Conservation (phyloP, 2,888 invertebrate genomes). For the Pristionchus fissidentatus region DNA sequence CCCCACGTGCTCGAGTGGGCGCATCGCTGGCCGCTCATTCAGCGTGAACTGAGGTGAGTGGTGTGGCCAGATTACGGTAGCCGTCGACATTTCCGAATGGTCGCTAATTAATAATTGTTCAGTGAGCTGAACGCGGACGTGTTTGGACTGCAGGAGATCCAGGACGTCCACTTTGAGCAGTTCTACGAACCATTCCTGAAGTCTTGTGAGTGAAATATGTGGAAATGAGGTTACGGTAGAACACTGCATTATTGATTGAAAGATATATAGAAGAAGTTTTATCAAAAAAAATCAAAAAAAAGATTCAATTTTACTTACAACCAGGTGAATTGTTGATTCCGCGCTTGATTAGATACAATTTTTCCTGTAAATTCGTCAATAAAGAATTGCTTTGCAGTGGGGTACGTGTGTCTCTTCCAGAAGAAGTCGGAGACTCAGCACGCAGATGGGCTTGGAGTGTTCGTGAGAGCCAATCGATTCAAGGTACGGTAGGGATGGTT, state of each 20-base stretch:
- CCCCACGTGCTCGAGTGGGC: slow-evolving; percentile 59
- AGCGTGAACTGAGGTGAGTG: slow-evolving; percentile 57
- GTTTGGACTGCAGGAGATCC: slow-evolving; percentile 73
- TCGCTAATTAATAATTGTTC: neutral
- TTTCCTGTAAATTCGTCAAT: neutral
- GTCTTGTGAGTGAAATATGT: slow-evolving; percentile 7
- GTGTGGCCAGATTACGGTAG: slow-evolving; percentile 21
- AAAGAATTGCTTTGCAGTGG: slow-evolving; percentile 73
- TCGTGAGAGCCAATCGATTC: slow-evolving; percentile 37
- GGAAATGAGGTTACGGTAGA: neutral
- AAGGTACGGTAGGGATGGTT: slow-evolving; percentile 15
- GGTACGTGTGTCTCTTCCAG: slow-evolving; percentile 86
- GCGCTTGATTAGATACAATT: too few relatives aligned
- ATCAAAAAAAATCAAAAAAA: too few relatives aligned
- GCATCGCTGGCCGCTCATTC: slow-evolving; percentile 59
- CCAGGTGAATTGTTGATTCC: too few relatives aligned
- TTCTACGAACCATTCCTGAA: slow-evolving; percentile 45
- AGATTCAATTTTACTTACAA: too few relatives aligned
- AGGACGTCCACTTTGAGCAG: slow-evolving; percentile 52
- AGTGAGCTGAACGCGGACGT: slow-evolving; percentile 65
- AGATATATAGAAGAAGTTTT: too few relatives aligned
- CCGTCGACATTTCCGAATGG: too few relatives aligned
- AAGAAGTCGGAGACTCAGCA: slow-evolving; percentile 82
- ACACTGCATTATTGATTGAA: too few relatives aligned
- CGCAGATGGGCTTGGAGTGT: slow-evolving; percentile 42